Conservation (phyloP, 2,888 invertebrate species). For the Cosmorhoe ocellata region DNA sequence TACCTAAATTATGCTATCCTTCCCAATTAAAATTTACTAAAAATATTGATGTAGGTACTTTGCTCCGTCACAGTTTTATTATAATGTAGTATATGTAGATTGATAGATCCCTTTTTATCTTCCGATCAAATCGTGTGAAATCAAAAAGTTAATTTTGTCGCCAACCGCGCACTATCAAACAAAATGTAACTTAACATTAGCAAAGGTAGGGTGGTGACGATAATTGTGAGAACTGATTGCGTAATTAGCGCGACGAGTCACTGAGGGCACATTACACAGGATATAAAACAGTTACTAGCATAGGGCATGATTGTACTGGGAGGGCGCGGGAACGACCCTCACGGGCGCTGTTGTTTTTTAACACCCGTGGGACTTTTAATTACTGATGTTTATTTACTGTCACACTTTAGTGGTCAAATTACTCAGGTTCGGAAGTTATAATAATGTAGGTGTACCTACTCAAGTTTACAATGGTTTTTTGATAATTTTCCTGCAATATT, state of each 20-base stretch:
- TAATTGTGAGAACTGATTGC: slow-evolving; percentile 81
- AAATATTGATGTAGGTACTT: no score
- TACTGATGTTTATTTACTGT: slow-evolving; percentile 55
- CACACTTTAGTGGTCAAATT: slow-evolving; percentile 28
- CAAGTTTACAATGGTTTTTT: background rate
- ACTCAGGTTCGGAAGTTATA: slow-evolving; percentile 21
- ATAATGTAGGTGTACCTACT: slow-evolving; percentile 1
- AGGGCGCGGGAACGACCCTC: slow-evolving; percentile 75
- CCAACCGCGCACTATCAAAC: slow-evolving; percentile 18
- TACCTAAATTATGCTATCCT: no score
- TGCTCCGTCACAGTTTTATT: no score
- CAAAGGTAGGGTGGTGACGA: slow-evolving; percentile 40
- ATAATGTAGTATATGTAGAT: no score
- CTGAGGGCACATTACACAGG: slow-evolving; percentile 25
- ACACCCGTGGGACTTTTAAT: slow-evolving; percentile 77
- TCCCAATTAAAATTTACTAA: no score
- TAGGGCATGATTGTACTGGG: slow-evolving; percentile 24
- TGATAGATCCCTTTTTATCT: no score
- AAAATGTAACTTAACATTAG: slow-evolving; percentile 26
- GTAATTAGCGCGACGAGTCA: slow-evolving; percentile 76
- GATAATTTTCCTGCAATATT: no score
- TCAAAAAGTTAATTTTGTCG: slow-evolving; percentile 7
- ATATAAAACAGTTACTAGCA: slow-evolving; percentile 3
- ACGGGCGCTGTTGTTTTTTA: slow-evolving; percentile 48
- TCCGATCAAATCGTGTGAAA: background rate